phyloP scores from a whole-genome alignment of 2,888 invertebrate species.

The Clusia tigrina region DNA sequence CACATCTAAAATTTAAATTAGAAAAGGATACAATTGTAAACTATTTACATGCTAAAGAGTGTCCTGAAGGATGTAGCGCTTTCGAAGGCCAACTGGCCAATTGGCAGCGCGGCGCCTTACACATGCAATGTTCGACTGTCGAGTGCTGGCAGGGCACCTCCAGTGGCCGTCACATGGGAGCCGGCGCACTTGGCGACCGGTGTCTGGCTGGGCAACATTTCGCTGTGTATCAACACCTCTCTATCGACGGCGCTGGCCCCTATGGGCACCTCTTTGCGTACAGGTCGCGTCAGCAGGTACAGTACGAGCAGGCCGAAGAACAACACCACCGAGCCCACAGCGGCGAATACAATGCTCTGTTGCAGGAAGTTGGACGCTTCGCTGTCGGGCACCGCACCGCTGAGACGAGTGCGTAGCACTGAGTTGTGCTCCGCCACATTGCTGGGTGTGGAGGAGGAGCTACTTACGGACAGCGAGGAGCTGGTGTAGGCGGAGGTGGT shows the following conservation, averaged over 20 bases:
- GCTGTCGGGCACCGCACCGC: constrained; percentile 26
- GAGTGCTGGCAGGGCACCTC: background rate
- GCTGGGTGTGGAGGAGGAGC: constrained; percentile 7
- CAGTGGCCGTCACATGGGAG: background rate
- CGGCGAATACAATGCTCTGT: constrained; percentile 41
- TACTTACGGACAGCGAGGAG: constrained; percentile 2
- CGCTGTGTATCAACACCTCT: constrained; percentile 46
- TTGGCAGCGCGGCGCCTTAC: constrained; percentile 34
- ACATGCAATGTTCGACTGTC: constrained; percentile 48
- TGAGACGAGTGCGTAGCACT: constrained; percentile 43
- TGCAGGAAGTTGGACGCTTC: constrained; percentile 34
- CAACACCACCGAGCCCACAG: constrained; percentile 41
- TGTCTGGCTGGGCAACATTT: constrained; percentile 42
- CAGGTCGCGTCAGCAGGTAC: constrained; percentile 41
- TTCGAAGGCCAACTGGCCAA: too few relatives aligned
- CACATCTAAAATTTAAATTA: constrained; percentile 16
- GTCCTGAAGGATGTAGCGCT: too few relatives aligned
- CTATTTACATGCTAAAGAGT: constrained; percentile 8
- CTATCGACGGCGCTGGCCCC: constrained; percentile 37
- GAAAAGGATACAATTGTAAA: constrained; percentile 13
- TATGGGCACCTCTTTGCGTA: constrained; percentile 39
- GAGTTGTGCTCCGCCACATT: constrained; percentile 30
- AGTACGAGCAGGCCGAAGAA: constrained; percentile 42
- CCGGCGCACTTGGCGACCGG: constrained; percentile 30
- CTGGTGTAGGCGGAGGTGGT: background rate